Conservation (phyloP, 2,797 vertebrate species). For the Setipinna tenuifilis region DNA sequence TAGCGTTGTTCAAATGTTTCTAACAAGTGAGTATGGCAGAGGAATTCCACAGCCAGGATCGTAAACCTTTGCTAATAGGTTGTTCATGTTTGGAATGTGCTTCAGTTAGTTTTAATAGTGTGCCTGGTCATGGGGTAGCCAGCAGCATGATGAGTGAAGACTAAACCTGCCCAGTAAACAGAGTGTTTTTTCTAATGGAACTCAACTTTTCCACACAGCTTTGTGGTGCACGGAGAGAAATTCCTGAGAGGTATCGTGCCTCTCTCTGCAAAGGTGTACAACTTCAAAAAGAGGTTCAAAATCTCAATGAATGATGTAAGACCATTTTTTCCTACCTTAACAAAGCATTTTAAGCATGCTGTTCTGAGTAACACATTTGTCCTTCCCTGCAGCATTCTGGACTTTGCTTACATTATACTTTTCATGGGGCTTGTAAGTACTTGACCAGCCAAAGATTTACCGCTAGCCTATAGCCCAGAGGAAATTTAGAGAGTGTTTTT, state of each 20-base stretch:
- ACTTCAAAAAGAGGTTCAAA: not conserved
- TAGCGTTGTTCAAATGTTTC: not conserved
- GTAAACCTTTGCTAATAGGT: not conserved
- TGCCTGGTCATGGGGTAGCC: not conserved
- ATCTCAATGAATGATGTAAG: not conserved
- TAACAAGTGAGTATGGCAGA: not conserved
- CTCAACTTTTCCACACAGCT: not conserved
- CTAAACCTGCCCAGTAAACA: not conserved
- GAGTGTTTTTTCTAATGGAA: not conserved
- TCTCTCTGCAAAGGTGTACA: not conserved
- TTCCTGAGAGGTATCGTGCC: conserved; percentile 2
- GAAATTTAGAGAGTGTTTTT: no score
- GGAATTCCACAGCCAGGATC: not conserved
- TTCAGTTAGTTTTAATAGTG: not conserved
- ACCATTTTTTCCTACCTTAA: not conserved
- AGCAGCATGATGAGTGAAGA: not conserved
- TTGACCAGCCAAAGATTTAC: no score
- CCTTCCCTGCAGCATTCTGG: not conserved
- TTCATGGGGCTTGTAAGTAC: no score
- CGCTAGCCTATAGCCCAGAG: no score
- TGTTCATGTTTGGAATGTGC: not conserved
- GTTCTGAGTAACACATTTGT: not conserved
- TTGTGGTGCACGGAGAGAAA: not conserved
- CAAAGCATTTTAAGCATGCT: not conserved
- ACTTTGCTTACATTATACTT: not conserved